Conservation (phyloP, 1,140 invertebrate species). For the Magallana ariakensis region DNA sequence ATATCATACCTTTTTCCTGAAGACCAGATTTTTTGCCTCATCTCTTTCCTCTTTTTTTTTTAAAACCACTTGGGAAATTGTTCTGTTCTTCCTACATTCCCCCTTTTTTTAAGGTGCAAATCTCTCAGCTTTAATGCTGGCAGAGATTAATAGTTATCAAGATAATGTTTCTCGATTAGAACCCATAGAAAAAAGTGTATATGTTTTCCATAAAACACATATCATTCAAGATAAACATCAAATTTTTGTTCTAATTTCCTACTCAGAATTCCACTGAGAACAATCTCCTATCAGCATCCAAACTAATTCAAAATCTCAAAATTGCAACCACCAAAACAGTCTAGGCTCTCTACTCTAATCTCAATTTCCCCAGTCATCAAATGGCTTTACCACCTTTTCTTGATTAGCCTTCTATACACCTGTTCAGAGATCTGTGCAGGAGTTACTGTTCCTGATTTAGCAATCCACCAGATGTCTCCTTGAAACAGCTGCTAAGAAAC, state of each 20-base stretch:
- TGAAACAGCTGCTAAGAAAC: not conserved
- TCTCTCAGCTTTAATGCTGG: not conserved
- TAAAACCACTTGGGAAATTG: constrained; percentile 3
- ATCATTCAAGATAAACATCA: not conserved
- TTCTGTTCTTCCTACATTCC: not conserved
- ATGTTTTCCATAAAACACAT: not conserved
- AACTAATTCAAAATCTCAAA: too few relatives aligned
- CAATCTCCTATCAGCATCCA: too few relatives aligned
- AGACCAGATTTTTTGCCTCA: constrained; percentile 24
- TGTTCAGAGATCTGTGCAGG: not conserved
- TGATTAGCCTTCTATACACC: too few relatives aligned
- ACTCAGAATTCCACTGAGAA: too few relatives aligned
- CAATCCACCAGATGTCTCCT: not conserved
- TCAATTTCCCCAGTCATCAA: too few relatives aligned
- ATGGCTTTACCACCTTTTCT: too few relatives aligned
- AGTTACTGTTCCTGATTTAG: constrained; percentile 6
- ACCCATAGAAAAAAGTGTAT: not conserved
- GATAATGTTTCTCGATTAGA: not conserved
- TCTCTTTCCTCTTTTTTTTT: not conserved
- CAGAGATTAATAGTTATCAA: constrained; percentile 9
- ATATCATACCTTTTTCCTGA: constrained; percentile 6
- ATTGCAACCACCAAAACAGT: too few relatives aligned
- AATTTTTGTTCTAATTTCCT: not conserved
- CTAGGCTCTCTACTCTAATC: too few relatives aligned
- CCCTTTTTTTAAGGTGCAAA: not conserved